phyloP scores from a whole-genome alignment of 2,113 vertebrate genomes.

The Noturus placidus region DNA sequence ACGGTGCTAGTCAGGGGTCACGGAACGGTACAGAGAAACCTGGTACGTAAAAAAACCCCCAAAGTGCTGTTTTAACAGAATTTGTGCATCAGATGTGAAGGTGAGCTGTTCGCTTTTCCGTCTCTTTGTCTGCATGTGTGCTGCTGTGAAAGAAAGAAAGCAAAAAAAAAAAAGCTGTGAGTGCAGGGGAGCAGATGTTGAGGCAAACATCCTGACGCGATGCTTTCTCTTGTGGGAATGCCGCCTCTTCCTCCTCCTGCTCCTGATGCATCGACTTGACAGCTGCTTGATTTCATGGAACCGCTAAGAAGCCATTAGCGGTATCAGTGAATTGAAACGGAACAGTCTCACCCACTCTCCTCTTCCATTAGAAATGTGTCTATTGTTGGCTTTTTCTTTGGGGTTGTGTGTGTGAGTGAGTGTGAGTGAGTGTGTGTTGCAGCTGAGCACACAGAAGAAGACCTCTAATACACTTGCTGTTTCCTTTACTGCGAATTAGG shows the following conservation, averaged over 20 bases:
- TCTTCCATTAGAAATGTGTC: slow-evolving; percentile 77
- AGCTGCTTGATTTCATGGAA: slow-evolving; percentile 98
- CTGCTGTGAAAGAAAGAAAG: slow-evolving; percentile 66
- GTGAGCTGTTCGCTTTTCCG: slow-evolving; percentile 75
- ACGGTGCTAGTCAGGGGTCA: background rate
- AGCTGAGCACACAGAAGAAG: slow-evolving; percentile 70
- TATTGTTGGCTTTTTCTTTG: slow-evolving; percentile 76
- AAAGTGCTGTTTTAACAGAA: slow-evolving; percentile 55
- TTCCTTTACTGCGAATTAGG: slow-evolving; percentile 66
- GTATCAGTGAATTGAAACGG: slow-evolving; percentile 94
- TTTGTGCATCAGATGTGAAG: slow-evolving; percentile 70
- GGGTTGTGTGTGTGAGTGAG: slow-evolving; percentile 48
- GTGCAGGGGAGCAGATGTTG: slow-evolving; percentile 97
- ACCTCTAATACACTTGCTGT: slow-evolving; percentile 70
- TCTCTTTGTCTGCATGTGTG: slow-evolving; percentile 93
- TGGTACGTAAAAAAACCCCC: too few relatives aligned
- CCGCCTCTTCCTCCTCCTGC: slow-evolving; percentile 79
- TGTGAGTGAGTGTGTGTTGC: slow-evolving; percentile 57
- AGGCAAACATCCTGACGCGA: slow-evolving; percentile 90
- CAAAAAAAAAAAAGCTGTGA: slow-evolving; percentile 69
- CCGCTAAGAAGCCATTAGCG: slow-evolving; percentile 99
- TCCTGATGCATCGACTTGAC: slow-evolving; percentile 96
- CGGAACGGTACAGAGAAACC: background rate
- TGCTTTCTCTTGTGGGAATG: slow-evolving; percentile 93
- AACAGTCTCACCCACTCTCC: slow-evolving; percentile 86